Conservation (phyloP, 2,113 vertebrate species). For the Bos taurus region ARS-UCD2.0 NC_037328.1:68404501-68405000, state of each 20-base stretch:
- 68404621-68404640: neutral
- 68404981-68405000: neutral
- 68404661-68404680: neutral
- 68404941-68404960: neutral
- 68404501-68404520: neutral
- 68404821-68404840: neutral
- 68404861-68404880: neutral
- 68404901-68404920: neutral
- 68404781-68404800: neutral
- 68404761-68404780: neutral
- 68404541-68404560: neutral
- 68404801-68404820: neutral
- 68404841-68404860: neutral
- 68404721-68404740: neutral
- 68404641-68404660: neutral
- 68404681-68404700: neutral
- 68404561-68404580: neutral
- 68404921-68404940: neutral
- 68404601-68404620: neutral
- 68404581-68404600: neutral
- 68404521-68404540: neutral
- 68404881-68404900: neutral
- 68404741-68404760: neutral
- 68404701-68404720: neutral
- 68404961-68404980: neutral